Percentiles rank a stretch among this genome's conserved stretches.
Evolutionary conservation across 2,888 invertebrate species (phyloP).

Genomic region (Limnephilus lunatus): DNA sequence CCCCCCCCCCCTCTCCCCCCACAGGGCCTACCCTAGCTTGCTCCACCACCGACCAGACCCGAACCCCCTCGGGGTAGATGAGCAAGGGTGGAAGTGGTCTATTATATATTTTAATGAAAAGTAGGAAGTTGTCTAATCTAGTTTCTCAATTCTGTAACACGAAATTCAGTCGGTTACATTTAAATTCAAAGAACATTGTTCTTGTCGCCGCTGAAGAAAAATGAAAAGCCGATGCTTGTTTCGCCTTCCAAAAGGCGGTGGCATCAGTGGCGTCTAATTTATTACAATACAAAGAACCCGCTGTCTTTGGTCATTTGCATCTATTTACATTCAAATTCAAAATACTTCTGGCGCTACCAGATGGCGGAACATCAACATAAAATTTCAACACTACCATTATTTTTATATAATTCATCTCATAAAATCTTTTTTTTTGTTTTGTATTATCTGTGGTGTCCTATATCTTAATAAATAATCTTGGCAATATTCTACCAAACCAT

Average conservation of each 20-base stretch:
- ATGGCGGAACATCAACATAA: neutral
- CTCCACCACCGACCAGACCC: constrained; percentile 39
- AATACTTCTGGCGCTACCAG: neutral
- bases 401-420: neutral
- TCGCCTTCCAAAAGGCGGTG: constrained; percentile 32
- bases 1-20: neutral
- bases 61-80: constrained; percentile 52
- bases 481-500: too few species aligned
- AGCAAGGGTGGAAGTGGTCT: constrained; percentile 60
- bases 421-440: neutral
- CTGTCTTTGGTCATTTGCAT: constrained; percentile 30
- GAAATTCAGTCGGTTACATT: constrained; percentile 64
- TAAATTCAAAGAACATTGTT: constrained; percentile 64
- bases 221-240: constrained; percentile 52
- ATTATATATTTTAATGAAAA: constrained; percentile 66
- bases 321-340: constrained; percentile 36
- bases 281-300: constrained; percentile 42
- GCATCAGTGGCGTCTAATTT: constrained; percentile 61
- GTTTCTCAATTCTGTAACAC: constrained; percentile 64
- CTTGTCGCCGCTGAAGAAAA: constrained; percentile 60
- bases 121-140: constrained; percentile 66
- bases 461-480: neutral
- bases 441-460: neutral
- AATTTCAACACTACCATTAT: neutral
- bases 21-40: constrained; percentile 6